Percentiles rank a stretch among this genome's conserved stretches.
Evolutionary conservation across 2,888 invertebrate genomes (phyloP).

Genomic region (Teinopalpus imperialis): DNA sequence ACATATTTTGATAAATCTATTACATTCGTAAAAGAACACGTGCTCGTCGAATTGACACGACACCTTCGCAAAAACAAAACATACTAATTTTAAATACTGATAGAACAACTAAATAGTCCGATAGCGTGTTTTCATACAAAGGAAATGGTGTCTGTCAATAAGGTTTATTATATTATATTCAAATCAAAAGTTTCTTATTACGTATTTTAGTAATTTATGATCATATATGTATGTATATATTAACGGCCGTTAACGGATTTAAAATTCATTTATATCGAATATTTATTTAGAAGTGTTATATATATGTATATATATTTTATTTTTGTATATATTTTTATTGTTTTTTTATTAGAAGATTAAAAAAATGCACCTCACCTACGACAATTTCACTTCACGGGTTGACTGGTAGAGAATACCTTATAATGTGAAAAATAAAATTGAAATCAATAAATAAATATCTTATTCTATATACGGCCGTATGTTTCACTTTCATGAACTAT

Average conservation of each 20-base stretch:
- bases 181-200: constrained; percentile 38
- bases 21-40: constrained; percentile 18
- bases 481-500: no score
- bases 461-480: no score
- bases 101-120: constrained; percentile 56
- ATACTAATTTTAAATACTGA: constrained; percentile 51
- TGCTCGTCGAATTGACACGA: constrained; percentile 25
- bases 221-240: constrained; percentile 26
- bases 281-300: no score
- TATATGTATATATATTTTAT: no score
- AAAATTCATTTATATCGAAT: background rate
- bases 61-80: constrained; percentile 31
- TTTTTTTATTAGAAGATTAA: no score
- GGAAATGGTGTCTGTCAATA: constrained; percentile 46
- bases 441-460: no score
- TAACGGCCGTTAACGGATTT: background rate
- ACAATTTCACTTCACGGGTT: no score
- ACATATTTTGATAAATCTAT: background rate
- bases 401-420: no score
- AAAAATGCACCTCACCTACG: no score
- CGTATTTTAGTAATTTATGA: constrained; percentile 31
- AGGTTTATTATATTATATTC: no score
- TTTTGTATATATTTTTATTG: no score
- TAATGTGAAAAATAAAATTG: no score
- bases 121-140: constrained; percentile 60